Conservation (phyloP, 2,888 invertebrate species). For the Opisthograptis luteolata region DNA sequence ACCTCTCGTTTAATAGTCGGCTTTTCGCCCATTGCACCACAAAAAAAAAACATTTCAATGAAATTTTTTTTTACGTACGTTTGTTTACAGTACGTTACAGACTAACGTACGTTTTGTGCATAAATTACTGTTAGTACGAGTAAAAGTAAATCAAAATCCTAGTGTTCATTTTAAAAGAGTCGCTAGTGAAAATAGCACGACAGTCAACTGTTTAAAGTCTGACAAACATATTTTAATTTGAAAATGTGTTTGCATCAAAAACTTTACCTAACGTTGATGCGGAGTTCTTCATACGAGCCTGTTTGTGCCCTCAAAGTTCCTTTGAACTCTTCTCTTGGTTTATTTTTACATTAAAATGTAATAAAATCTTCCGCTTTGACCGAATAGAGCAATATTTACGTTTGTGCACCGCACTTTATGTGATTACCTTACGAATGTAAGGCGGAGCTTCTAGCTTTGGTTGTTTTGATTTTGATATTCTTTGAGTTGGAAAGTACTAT, state of each 20-base stretch:
- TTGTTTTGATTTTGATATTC: neutral
- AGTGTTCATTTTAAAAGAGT: no score
- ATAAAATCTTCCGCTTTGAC: slow-evolving; percentile 48
- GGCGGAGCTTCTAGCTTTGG: neutral
- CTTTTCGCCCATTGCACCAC: no score
- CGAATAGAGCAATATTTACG: slow-evolving; percentile 36
- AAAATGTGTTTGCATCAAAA: slow-evolving; percentile 39
- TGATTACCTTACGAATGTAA: slow-evolving; percentile 22
- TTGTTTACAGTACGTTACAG: no score
- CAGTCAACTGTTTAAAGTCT: no score
- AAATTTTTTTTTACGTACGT: no score
- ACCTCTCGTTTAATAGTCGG: no score
- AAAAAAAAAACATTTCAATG: no score
- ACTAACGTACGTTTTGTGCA: no score
- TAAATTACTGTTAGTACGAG: no score
- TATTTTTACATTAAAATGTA: slow-evolving; percentile 46
- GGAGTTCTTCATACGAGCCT: slow-evolving; percentile 15
- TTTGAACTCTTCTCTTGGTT: slow-evolving; percentile 31
- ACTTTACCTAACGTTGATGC: slow-evolving; percentile 25
- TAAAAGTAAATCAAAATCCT: no score
- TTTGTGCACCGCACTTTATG: slow-evolving; percentile 27
- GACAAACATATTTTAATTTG: slow-evolving; percentile 39
- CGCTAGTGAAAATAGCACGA: no score
- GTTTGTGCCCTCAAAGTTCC: slow-evolving; percentile 27
- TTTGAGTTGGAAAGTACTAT: no score